Conservation (phyloP, 2,888 invertebrate genomes). For the Synergus japonicus region DNA sequence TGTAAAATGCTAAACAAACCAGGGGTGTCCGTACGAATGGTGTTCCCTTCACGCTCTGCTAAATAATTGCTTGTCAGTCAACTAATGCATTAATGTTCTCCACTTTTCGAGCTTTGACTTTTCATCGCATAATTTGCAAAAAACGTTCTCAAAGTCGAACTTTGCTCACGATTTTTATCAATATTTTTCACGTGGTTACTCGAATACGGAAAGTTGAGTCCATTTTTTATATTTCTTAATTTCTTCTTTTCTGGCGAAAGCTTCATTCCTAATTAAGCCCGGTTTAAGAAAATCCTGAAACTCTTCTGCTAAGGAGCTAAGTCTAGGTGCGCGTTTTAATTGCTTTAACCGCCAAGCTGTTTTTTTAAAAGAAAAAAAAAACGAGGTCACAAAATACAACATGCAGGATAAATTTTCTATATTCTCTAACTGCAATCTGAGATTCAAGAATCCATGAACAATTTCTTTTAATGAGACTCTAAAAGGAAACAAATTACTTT, state of each 20-base stretch:
- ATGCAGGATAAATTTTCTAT: constrained; percentile 34
- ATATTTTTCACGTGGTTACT: not conserved
- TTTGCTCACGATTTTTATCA: not conserved
- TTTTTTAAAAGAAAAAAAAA: too few relatives aligned
- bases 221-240: constrained; percentile 21
- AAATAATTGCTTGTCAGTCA: constrained; percentile 59
- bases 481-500: not conserved
- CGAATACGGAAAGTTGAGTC: not conserved
- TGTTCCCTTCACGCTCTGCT: constrained; percentile 63
- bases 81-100: constrained; percentile 20
- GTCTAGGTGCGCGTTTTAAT: constrained; percentile 22
- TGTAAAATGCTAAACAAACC: constrained; percentile 73
- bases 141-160: not conserved
- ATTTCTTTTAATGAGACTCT: constrained; percentile 3
- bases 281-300: constrained; percentile 29
- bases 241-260: not conserved
- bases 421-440: not conserved
- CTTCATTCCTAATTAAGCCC: constrained; percentile 30
- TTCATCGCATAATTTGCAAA: not conserved
- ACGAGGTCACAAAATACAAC: constrained; percentile 17
- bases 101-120: constrained; percentile 36
- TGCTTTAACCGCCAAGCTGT: constrained; percentile 15
- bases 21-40: constrained; percentile 68
- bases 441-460: constrained; percentile 3
- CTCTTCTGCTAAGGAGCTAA: constrained; percentile 27